A percentile compares a stretch with the other conserved stretches of the same genome.
Evolutionary conservation across 2,797 vertebrate species (phyloP).

Genomic region (Lithobates pipiens): DNA sequence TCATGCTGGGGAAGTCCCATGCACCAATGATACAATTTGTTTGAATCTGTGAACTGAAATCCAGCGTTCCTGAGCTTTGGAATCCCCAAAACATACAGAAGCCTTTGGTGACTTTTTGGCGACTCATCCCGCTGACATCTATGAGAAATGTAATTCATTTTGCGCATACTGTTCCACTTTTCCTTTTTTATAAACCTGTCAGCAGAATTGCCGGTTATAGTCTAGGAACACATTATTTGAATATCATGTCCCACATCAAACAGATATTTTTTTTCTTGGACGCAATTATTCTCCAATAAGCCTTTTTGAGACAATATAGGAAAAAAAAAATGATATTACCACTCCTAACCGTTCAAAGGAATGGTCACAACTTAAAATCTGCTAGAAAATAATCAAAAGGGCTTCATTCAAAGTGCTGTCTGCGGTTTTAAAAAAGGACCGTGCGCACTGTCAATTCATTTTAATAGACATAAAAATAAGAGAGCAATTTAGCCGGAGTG

Average conservation of each 20-base stretch:
- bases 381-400: conserved; percentile 4
- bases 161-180: too few species aligned
- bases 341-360: not conserved
- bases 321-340: not conserved
- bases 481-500: conserved; percentile 2
- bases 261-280: not conserved
- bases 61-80: not conserved
- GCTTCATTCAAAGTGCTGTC: not conserved
- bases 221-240: not conserved
- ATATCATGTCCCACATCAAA: not conserved
- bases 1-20: too few species aligned
- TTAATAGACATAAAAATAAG: conserved; percentile 29
- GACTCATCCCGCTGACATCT: too few species aligned
- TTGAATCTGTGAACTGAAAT: not conserved
- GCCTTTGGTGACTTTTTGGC: too few species aligned
- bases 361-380: not conserved
- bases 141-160: too few species aligned
- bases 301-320: not conserved
- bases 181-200: too few species aligned
- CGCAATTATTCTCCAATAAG: not conserved
- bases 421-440: not conserved
- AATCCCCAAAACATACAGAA: not conserved
- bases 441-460: not conserved
- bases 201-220: too few species aligned
- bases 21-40: too few species aligned